phyloP scores from a whole-genome alignment of 1,140 invertebrate species.

The Sitophilus oryzae region DNA sequence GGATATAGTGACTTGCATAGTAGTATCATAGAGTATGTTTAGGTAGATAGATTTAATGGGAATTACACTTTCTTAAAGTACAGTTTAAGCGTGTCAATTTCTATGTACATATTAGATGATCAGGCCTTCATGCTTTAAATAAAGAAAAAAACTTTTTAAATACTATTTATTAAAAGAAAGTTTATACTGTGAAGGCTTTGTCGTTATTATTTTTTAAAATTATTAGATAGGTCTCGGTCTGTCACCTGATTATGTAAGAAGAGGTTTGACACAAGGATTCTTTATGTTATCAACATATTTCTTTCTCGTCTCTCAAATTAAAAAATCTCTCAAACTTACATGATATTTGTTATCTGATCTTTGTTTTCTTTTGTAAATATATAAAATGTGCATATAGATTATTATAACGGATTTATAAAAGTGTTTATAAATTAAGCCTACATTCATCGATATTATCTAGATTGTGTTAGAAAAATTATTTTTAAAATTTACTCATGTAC shows the following conservation, averaged over 20 bases:
- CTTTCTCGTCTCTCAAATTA: neutral
- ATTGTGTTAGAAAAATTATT: slow-evolving; percentile 36
- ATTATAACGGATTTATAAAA: slow-evolving; percentile 42
- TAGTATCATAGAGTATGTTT: neutral
- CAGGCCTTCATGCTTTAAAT: neutral
- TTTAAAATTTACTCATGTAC: slow-evolving; percentile 35
- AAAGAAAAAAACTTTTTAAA: no score
- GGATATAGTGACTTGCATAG: neutral
- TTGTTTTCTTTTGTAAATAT: slow-evolving; percentile 44
- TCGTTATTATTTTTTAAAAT: no score
- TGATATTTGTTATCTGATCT: slow-evolving; percentile 8
- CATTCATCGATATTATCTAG: slow-evolving; percentile 38
- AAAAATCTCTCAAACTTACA: no score
- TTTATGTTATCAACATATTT: neutral
- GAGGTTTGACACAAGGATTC: neutral
- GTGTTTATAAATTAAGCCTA: slow-evolving; percentile 39
- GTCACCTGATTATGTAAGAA: slow-evolving; percentile 1
- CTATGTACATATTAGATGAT: slow-evolving; percentile 1
- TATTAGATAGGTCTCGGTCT: neutral
- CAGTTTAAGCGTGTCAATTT: slow-evolving; percentile 1
- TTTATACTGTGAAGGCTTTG: no score
- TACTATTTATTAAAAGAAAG: no score
- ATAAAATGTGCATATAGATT: slow-evolving; percentile 45
- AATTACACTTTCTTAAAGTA: slow-evolving; percentile 9
- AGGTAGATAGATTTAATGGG: neutral